Percentiles rank a stretch among this genome's conserved stretches.
Conservation (phyloP, 37 sponge, comb jelly and placozoan species). For the Tethya wilhelma region DNA sequence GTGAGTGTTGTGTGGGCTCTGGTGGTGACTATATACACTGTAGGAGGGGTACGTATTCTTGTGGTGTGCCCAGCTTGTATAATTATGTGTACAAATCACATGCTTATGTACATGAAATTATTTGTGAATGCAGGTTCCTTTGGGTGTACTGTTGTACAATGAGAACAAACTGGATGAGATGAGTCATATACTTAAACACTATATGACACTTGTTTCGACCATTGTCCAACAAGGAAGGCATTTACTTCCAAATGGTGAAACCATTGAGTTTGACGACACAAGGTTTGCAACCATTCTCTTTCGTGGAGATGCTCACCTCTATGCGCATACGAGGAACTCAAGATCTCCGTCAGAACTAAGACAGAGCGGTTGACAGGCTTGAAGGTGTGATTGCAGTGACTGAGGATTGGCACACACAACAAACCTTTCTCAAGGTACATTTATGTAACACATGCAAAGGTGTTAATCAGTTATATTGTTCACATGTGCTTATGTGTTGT, state of each 20-base stretch:
- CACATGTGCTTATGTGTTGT: background rate
- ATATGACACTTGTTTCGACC: conserved; percentile 25
- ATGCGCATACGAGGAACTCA: conserved; percentile 19
- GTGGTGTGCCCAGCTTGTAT: background rate
- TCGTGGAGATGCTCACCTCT: conserved; percentile 40
- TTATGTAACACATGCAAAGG: background rate
- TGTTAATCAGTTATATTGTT: background rate
- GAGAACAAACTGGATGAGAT: conserved; percentile 57
- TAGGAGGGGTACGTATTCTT: background rate
- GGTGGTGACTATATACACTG: background rate
- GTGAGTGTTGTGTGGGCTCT: background rate
- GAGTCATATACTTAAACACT: conserved; percentile 9
- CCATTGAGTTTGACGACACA: conserved; percentile 6
- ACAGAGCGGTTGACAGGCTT: conserved; percentile 17
- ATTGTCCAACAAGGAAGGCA: background rate
- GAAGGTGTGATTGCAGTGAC: conserved; percentile 24
- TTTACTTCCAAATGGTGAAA: conserved; percentile 1
- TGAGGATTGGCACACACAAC: conserved; percentile 45
- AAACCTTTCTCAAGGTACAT: conserved; percentile 34
- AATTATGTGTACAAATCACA: background rate
- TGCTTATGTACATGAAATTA: background rate
- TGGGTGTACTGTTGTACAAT: conserved; percentile 21
- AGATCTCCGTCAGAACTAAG: conserved; percentile 10
- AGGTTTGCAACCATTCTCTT: conserved; percentile 5
- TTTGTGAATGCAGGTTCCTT: conserved; percentile 28